Evolutionary conservation across 1,140 invertebrate species (phyloP).

Genomic region (Hyposmocoma kahamanoa): DNA sequence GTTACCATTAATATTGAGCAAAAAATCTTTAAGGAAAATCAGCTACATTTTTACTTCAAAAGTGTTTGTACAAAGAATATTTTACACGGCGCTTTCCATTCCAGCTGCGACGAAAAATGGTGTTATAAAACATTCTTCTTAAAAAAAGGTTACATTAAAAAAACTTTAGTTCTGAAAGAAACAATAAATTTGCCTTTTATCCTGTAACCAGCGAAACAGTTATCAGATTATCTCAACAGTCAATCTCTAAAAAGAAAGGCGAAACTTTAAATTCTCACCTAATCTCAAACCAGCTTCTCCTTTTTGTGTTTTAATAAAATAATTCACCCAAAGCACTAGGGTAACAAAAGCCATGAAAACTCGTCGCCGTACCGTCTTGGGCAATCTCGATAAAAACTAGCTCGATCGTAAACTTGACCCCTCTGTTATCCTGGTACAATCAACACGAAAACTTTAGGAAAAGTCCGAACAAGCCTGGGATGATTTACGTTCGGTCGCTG

Average conservation of each 20-base stretch:
- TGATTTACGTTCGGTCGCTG: constrained; percentile 42
- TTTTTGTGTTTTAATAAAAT: constrained; percentile 43
- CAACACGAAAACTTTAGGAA: constrained; percentile 38
- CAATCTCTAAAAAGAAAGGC: constrained; percentile 15
- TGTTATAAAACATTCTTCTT: no score
- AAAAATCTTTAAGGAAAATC: no score
- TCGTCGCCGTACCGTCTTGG: constrained; percentile 21
- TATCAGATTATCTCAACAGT: neutral
- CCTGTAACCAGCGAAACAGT: no score
- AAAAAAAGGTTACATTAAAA: no score
- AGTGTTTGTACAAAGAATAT: no score
- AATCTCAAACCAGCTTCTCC: constrained; percentile 22
- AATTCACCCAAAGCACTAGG: constrained; percentile 30
- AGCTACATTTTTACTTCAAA: no score
- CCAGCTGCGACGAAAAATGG: no score
- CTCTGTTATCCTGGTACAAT: constrained; percentile 45
- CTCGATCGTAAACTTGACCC: constrained; percentile 51
- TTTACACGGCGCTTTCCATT: no score
- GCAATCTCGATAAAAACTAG: constrained; percentile 58
- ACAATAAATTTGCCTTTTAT: no score
- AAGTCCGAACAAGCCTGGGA: constrained; percentile 22
- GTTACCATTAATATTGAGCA: no score
- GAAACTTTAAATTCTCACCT: constrained; percentile 32
- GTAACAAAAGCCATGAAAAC: constrained; percentile 41
- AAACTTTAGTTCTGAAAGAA: no score